Base-by-base conservation (phyloP, 2,888 invertebrate species). In the Blomia tropicalis region DNA sequence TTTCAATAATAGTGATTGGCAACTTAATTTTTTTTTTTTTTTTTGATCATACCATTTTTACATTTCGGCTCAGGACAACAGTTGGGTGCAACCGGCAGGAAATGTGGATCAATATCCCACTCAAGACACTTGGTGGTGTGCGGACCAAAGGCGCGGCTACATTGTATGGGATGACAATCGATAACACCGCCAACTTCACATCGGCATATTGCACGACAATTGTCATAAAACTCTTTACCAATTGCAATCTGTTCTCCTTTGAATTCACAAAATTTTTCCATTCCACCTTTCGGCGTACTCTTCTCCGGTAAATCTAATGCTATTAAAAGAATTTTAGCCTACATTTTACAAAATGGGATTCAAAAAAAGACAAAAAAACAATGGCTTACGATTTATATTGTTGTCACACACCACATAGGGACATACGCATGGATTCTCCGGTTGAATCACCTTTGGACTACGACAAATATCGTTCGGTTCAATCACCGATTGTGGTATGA, bases 121-220 rank as follows among this genome's bases (percentile, higher is more conserved):
- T 83, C 81, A 7, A 89, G 77, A 71, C 90, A 91, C 65, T 83
- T 81, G 17, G 63, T 64, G 30, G 64, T 61, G 7, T 67, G 67
- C 0, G 87, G 84, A 70, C 88, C 85, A 65, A 86, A 87, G 69
- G 83, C 84, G 0, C 84, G 83, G 66, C 90, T 82, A 69, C 90
- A 91, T 66, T 86, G 82, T 29, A 91, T 78, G 47, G 84, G 82
- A 1, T 83, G 81, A 71, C 90, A 91, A 67, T 84, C 83, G 0
- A 82, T 79, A 30, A 61, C 62, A 23, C 64, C 54, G 43, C 67
- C 67, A 5, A 56, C 62, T n/a, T 65, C 83, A 70, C 90, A 91
- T 53, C 79, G 76, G 71, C 90, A 91, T 32, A 82, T 79, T 70
- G 82, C 81, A 60, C 82, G 80, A 70, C 90, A 91, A 17, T 82